phyloP scores from a whole-genome alignment of 2,797 vertebrate species.

The Ctenochaetus hawaiiensis region DNA sequence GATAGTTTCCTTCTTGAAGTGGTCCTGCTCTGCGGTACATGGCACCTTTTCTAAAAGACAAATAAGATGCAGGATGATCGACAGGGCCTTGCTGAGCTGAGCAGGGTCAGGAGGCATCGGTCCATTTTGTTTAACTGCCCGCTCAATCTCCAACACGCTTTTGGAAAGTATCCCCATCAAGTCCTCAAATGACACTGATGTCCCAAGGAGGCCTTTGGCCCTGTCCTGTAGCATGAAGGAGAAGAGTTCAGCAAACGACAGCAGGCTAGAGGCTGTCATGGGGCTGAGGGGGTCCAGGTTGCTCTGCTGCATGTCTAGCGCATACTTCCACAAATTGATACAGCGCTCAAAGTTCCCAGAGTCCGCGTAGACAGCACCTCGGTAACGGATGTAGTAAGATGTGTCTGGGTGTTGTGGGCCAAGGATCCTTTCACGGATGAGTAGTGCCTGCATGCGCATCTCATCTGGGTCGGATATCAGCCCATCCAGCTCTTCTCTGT shows the following conservation, averaged over 20 bases:
- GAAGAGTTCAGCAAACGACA: conserved; percentile 98
- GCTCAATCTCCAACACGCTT: conserved; percentile 97
- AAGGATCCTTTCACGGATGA: conserved; percentile 96
- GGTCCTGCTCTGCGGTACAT: conserved; percentile 94
- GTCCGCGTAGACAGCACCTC: conserved; percentile 97
- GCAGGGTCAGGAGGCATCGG: conserved; percentile 91
- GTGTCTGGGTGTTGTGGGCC: conserved; percentile 98
- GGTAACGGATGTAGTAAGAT: conserved; percentile 98
- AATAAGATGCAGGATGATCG: conserved; percentile 98
- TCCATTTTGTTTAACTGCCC: conserved; percentile 91
- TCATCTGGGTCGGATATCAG: conserved; percentile 98
- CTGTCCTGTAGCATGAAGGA: conserved; percentile 99
- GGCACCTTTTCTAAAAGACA: conserved; percentile 98
- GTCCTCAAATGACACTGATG: conserved; percentile 96
- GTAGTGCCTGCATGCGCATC: conserved; percentile 98
- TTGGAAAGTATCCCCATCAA: conserved; percentile 98
- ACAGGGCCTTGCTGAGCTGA: conserved; percentile 97
- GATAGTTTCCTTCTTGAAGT: conserved; percentile 98
- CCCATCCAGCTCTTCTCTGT: conserved; percentile 93
- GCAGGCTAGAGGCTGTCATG: conserved; percentile 97
- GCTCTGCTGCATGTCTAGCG: conserved; percentile 98
- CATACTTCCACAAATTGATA: conserved; percentile 99
- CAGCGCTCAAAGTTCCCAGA: conserved; percentile 99
- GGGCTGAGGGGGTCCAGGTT: conserved; percentile 97
- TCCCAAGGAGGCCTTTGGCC: conserved; percentile 96